Conservation (phyloP, 2,797 vertebrate genomes). For the Poeciliopsis paucimaculata region DNA sequence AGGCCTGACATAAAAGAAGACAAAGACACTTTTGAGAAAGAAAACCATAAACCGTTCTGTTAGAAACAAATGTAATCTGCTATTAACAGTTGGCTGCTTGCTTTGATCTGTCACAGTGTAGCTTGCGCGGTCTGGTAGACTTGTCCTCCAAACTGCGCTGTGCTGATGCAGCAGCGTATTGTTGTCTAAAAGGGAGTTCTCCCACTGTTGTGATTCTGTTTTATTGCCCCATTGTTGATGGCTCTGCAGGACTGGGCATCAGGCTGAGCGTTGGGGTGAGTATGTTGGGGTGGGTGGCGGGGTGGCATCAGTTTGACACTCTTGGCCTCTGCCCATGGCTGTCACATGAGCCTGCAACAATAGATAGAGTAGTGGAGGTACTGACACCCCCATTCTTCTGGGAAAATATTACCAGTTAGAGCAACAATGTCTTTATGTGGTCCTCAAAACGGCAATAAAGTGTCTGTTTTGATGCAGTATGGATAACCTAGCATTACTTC, state of each 20-base stretch:
- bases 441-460: background rate
- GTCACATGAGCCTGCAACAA: constrained; percentile 45
- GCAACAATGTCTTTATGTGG: background rate
- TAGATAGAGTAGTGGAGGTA: constrained; percentile 45
- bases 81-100: background rate
- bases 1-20: background rate
- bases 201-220: constrained; percentile 63
- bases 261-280: constrained; percentile 73
- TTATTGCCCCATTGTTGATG: constrained; percentile 58
- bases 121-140: background rate
- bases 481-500: background rate
- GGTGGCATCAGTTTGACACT: constrained; percentile 44
- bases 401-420: background rate
- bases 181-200: constrained; percentile 55
- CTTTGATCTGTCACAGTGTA: background rate
- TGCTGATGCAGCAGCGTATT: constrained; percentile 50
- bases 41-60: background rate
- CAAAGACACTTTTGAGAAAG: background rate
- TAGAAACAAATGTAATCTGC: background rate
- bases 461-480: background rate
- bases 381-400: constrained; percentile 13
- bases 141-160: constrained; percentile 33
- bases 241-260: constrained; percentile 71
- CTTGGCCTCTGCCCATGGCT: constrained; percentile 28
- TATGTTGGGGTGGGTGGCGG: constrained; percentile 52